A percentile compares a stretch with the other conserved stretches of the same genome.
Evolutionary conservation across 1,140 invertebrate species (phyloP).

Genomic region (Marisa cornuarietis): DNA sequence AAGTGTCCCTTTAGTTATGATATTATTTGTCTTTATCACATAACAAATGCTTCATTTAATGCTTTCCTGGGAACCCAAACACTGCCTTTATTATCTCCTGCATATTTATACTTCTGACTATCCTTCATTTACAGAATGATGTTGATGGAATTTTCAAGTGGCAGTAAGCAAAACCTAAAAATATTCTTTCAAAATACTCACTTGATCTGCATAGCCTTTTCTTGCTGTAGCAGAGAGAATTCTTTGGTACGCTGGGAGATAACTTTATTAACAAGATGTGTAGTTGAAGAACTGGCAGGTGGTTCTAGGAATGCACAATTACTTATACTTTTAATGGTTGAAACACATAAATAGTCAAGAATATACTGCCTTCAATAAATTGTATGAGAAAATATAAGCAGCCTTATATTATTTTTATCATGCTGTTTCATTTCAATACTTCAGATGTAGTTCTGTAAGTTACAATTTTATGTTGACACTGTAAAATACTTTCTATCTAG

Average conservation of each 20-base stretch:
- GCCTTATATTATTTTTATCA: neutral
- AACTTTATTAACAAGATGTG: conserved; percentile 19
- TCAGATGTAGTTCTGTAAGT: too few species aligned
- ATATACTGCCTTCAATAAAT: neutral
- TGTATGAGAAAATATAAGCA: neutral
- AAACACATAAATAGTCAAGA: neutral
- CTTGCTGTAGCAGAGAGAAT: conserved; percentile 26
- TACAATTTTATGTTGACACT: too few species aligned
- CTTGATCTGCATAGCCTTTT: conserved; percentile 30
- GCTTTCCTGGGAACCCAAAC: too few species aligned
- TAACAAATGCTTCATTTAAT: too few species aligned
- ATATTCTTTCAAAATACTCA: conserved; percentile 19
- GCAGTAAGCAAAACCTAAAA: neutral
- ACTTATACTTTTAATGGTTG: too few species aligned
- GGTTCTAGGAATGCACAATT: conserved; percentile 10
- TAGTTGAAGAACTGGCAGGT: neutral
- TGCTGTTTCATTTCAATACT: neutral
- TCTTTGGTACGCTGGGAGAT: conserved; percentile 34
- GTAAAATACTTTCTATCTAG: too few species aligned
- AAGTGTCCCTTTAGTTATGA: too few species aligned
- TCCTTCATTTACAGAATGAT: neutral
- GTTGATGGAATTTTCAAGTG: neutral
- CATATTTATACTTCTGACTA: too few species aligned
- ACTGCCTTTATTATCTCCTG: too few species aligned
- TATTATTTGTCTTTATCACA: too few species aligned